Conservation (phyloP, 2,888 invertebrate genomes). For the Galerucella nymphaeae region DNA sequence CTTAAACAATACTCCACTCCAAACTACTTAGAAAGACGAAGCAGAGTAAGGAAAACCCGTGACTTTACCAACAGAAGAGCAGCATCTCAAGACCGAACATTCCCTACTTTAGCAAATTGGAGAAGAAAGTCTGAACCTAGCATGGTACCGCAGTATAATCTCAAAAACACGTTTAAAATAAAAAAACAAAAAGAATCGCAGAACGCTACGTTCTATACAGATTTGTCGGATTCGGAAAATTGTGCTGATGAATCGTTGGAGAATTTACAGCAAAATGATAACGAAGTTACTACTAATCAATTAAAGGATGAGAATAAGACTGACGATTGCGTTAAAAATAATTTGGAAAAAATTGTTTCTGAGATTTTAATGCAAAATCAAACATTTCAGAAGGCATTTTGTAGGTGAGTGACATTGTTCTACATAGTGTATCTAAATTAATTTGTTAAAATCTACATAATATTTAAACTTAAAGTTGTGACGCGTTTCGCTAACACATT, state of each 20-base stretch:
- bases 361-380: slow-evolving; percentile 85
- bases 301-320: slow-evolving; percentile 64
- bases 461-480: too few species aligned
- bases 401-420: slow-evolving; percentile 19
- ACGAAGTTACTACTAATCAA: slow-evolving; percentile 49
- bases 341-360: slow-evolving; percentile 81
- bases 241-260: slow-evolving; percentile 71
- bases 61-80: slow-evolving; percentile 62
- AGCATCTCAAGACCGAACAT: slow-evolving; percentile 66
- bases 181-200: slow-evolving; percentile 75
- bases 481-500: too few species aligned
- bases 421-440: too few species aligned
- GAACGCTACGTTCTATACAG: slow-evolving; percentile 74
- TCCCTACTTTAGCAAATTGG: slow-evolving; percentile 73
- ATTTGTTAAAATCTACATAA: too few species aligned
- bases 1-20: slow-evolving; percentile 86
- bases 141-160: slow-evolving; percentile 68
- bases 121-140: slow-evolving; percentile 79
- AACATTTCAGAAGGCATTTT: slow-evolving; percentile 78
- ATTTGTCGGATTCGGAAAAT: slow-evolving; percentile 73
- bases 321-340: slow-evolving; percentile 68
- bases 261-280: slow-evolving; percentile 61
- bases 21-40: slow-evolving; percentile 88
- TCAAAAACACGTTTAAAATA: slow-evolving; percentile 76
- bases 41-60: slow-evolving; percentile 72